Percentiles rank a stretch among this genome's conserved stretches.
Conservation (phyloP, 2,888 invertebrate species). For the Muscina levida region DNA sequence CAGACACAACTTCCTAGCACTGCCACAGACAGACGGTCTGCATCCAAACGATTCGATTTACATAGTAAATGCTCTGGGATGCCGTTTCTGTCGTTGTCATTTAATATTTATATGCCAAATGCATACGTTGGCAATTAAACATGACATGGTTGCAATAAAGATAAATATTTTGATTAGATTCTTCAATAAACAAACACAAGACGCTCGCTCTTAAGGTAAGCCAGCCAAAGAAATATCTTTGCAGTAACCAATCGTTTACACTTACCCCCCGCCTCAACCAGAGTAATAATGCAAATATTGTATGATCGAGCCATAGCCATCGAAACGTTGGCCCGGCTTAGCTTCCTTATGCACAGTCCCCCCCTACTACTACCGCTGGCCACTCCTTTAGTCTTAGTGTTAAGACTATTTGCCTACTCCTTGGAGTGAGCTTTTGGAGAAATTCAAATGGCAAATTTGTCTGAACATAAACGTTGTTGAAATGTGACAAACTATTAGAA, state of each 20-base stretch:
- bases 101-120: conserved; percentile 39
- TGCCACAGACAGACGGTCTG: no score
- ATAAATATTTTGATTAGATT: conserved; percentile 68
- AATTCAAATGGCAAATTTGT: conserved; percentile 62
- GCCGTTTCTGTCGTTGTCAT: conserved; percentile 41
- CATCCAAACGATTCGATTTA: conserved; percentile 54
- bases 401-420: not conserved
- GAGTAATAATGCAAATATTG: conserved; percentile 10
- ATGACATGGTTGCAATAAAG: conserved; percentile 67
- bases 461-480: conserved; percentile 64
- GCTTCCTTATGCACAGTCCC: not conserved
- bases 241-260: conserved; percentile 29
- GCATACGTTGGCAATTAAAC: conserved; percentile 68
- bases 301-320: conserved; percentile 32
- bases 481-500: conserved; percentile 66
- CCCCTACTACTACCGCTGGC: not conserved
- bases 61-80: conserved; percentile 51
- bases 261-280: no score
- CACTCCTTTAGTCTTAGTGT: not conserved
- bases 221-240: conserved; percentile 18
- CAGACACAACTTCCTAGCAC: conserved; percentile 57
- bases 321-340: not conserved
- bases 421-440: conserved; percentile 36
- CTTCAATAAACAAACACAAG: conserved; percentile 7
- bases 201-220: not conserved